These are phyloP conservation scores for Galeruca laticollis DNA, from an alignment of 2,888 invertebrate genomes.

Conservation along the genomic window DNA sequence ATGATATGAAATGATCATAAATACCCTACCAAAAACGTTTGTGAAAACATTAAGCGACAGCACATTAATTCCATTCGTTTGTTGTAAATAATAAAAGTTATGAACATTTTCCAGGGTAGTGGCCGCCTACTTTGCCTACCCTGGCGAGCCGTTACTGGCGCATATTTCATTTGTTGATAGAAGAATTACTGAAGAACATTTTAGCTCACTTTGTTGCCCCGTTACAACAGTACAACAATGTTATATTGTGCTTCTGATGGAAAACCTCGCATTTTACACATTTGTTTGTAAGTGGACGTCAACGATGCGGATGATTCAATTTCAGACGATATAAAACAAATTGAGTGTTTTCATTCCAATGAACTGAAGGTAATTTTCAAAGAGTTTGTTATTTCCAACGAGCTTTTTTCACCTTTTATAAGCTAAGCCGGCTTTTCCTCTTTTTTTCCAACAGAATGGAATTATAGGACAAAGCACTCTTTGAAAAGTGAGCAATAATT, in stretches of 20 bases:
- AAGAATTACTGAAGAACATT: too few relatives aligned
- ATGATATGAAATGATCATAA: too few relatives aligned
- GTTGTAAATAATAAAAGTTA: too few relatives aligned
- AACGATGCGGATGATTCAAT: constrained; percentile 25
- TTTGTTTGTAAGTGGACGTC: constrained; percentile 22
- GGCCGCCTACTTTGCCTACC: too few relatives aligned
- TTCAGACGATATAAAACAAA: constrained; percentile 25
- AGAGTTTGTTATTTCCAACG: constrained; percentile 29
- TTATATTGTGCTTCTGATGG: neutral
- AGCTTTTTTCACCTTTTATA: constrained; percentile 18
- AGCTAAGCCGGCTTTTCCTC: constrained; percentile 2
- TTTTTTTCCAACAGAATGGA: constrained; percentile 23
- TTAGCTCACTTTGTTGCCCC: too few relatives aligned
- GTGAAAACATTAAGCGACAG: too few relatives aligned
- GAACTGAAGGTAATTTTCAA: constrained; percentile 35
- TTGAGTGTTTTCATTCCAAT: constrained; percentile 32
- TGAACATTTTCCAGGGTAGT: too few relatives aligned
- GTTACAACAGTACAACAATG: too few relatives aligned
- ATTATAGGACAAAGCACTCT: constrained; percentile 16
- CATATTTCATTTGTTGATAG: too few relatives aligned
- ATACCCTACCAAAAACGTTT: too few relatives aligned
- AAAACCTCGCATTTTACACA: neutral
- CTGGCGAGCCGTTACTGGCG: too few relatives aligned
- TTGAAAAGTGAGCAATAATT: constrained; percentile 7
- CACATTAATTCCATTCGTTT: too few relatives aligned